Evolutionary conservation across 2,888 invertebrate genomes (phyloP), one percentile per base, ranked within the genome.

Genomic region (Scrobipalpa costella): DNA sequence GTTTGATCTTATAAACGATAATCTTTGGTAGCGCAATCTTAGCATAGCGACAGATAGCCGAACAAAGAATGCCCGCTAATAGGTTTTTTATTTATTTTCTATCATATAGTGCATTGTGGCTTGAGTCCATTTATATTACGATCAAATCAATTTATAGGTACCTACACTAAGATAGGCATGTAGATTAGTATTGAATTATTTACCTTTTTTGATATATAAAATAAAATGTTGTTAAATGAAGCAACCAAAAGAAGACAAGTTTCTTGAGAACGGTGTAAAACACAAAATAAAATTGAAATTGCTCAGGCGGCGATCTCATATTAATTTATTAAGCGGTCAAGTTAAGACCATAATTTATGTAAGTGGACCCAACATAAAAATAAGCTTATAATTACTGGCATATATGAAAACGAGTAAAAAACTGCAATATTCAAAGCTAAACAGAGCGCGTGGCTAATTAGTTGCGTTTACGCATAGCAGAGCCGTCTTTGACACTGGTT

Each of bases 1-100:
- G 47, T 61, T 57, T 34, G 64, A 65, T 65, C 61, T 62, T 60
- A 34, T 62, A 61, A 17, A 44, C 47, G 66, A 67, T 66, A 65
- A 65, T 65, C 64, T 60, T 34, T 59, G 62, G 64, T 67, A 65
- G 69, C 64, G 64, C 59, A 52, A 58, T 62, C 47, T 61, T 59
- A 44, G 66, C 63, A 60, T 65, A 57, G 61, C 63, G 67, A 65
- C 69, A 66, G 63, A 63, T 27, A 33, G 50, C 55, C 47, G 49
- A 60, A 62, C 57, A 64, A 66, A 66, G 66, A 21, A 38, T 36
- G 34, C n/a, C 59, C 64, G 62, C 64, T 62, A 52, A 55, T 61
- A 49, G 63, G 27, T 58, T 63, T 62, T 59, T 62, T 65, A 52
- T 63, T 63, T 66, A 62, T 52, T 40, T 60, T 55, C 47, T 17